A percentile compares a stretch with the other conserved stretches of the same genome.
These are phyloP conservation scores for Rhyacophila evoluta DNA, from an alignment of 2,888 invertebrate genomes.

Conservation along the genomic window DNA sequence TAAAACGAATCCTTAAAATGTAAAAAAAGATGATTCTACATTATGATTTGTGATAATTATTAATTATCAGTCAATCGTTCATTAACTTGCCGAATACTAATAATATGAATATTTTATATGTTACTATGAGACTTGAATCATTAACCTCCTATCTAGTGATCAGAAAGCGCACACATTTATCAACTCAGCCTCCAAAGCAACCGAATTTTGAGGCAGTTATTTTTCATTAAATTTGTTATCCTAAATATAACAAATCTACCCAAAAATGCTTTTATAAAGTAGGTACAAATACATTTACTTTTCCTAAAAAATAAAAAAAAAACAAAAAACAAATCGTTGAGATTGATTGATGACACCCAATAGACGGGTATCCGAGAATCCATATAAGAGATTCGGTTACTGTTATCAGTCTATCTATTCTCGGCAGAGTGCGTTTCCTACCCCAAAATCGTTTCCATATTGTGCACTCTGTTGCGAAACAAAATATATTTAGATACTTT, in stretches of 20 bases:
- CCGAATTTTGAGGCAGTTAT: too few species aligned
- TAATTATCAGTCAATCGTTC: too few species aligned
- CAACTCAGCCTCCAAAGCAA: neutral
- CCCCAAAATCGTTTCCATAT: neutral
- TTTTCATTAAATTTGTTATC: too few species aligned
- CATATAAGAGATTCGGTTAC: slow-evolving; percentile 3
- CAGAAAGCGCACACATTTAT: neutral
- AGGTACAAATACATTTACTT: neutral
- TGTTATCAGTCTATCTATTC: neutral
- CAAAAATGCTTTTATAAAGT: neutral
- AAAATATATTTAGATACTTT: neutral
- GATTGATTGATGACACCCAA: slow-evolving; percentile 19
- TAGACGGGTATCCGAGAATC: neutral
- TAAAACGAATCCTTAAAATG: too few species aligned
- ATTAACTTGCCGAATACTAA: too few species aligned
- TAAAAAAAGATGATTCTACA: too few species aligned
- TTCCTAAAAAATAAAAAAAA: neutral
- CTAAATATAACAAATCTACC: slow-evolving; percentile 5
- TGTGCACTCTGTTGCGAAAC: neutral
- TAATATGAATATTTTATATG: too few species aligned
- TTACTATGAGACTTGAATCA: too few species aligned
- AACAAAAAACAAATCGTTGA: neutral
- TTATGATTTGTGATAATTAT: too few species aligned
- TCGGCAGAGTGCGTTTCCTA: neutral
- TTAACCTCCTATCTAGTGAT: too few species aligned